Evolutionary conservation across 2,113 vertebrate genomes (phyloP), one percentile per base, ranked within the genome.

Genomic region (Lynx canadensis): DNA sequence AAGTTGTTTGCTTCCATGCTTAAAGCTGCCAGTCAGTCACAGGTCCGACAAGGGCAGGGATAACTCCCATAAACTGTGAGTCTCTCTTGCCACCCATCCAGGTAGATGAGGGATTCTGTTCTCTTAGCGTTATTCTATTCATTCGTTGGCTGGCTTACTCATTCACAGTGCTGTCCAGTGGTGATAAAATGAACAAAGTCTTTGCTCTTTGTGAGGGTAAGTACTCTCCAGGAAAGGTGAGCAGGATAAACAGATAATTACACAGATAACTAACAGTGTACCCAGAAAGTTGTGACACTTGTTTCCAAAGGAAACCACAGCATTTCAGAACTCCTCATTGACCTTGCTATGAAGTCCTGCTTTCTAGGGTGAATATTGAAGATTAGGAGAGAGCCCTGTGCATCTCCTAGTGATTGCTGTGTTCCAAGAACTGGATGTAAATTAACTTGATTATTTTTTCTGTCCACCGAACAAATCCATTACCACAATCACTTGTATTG

Each of bases 251-350:
- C 19, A 95, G 31, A 57, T 50, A 41, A n/a, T 86, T 66, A 73
- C 48, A 12, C 27, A 41, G 19, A 23, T 69, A 55, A 29, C 83
- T 90, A 74, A 45, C 6, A 74, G 5, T 41, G 80, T 80, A 91
- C 48, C 45, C 45, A 93, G 89, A 55, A 33, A 94, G 65, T 38
- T 94, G 41, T 52, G 91, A 63, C 69, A 55, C 60, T 82, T 79
- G 10, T 60, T 91, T 84, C 27, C 31, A 25, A 55, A 95, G 76
- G 74, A 89, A 69, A 60, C 7, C 38, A 8, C 55, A 5, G 2
- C 10, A 31, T 50, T n/a, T 2, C 25, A 41, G 23, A 90, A 85
- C 3, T 36, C 41, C 14, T 88, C 68, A 48, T 1, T 69, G 68
- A 48, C 6, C 9, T 92, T 60, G 27, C 12, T 52, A 10, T 66